phyloP scores from a whole-genome alignment of 2,797 vertebrate genomes.

The Poeciliopsis paucimaculata region DNA sequence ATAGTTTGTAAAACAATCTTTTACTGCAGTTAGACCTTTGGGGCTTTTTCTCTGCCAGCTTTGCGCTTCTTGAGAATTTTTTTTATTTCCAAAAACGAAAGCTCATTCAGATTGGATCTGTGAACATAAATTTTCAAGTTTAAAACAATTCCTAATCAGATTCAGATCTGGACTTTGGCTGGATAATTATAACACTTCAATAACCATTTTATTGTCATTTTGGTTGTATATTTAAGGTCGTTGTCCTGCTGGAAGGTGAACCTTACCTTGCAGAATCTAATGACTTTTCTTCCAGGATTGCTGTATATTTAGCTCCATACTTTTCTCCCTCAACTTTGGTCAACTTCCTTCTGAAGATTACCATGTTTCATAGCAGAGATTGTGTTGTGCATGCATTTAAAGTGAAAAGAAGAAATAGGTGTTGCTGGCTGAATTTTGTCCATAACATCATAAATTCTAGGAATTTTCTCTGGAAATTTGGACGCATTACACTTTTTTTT shows the following conservation, averaged over 20 bases:
- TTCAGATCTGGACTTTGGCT: background rate
- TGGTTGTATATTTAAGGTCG: background rate
- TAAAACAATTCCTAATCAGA: background rate
- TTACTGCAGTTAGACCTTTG: background rate
- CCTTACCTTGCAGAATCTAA: background rate
- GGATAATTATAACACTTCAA: background rate
- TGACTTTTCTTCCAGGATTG: background rate
- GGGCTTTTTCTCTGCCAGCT: background rate
- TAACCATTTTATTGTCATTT: background rate
- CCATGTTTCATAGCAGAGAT: background rate
- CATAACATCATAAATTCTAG: constrained; percentile 2
- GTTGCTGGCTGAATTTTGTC: constrained; percentile 13
- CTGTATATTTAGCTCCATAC: background rate
- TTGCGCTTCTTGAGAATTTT: background rate
- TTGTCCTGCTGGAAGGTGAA: background rate
- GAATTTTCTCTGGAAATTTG: constrained; percentile 1
- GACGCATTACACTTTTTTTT: constrained; percentile 27
- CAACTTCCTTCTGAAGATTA: background rate
- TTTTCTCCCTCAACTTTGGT: background rate
- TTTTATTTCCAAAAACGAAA: background rate
- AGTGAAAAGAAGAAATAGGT: background rate
- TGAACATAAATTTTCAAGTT: background rate
- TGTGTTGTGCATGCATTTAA: background rate
- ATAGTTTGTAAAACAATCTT: background rate
- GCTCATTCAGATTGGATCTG: background rate